phyloP scores from a whole-genome alignment of 1,140 invertebrate genomes.

The Cotesia vestalis region DNA sequence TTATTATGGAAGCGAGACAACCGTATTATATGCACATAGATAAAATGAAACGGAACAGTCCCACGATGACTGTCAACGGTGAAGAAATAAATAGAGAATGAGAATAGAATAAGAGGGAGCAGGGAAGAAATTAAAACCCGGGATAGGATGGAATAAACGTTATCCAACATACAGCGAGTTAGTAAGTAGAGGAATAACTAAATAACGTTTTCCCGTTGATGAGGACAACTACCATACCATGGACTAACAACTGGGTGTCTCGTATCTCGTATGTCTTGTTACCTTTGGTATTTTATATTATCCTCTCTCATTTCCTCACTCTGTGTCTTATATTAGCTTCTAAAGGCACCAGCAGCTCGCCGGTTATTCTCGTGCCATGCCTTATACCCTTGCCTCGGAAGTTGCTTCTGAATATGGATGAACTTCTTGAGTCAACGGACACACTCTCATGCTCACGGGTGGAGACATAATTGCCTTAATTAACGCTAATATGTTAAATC shows the following conservation, averaged over 20 bases:
- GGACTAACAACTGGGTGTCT: too few relatives aligned
- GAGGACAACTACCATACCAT: too few relatives aligned
- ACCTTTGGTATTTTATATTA: too few relatives aligned
- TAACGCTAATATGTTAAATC: conserved; percentile 67
- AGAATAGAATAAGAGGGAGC: neutral
- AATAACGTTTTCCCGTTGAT: too few relatives aligned
- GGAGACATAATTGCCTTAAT: conserved; percentile 66
- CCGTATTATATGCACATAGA: conserved; percentile 22
- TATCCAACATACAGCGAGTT: too few relatives aligned
- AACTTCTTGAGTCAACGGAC: conserved; percentile 54
- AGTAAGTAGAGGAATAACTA: too few relatives aligned
- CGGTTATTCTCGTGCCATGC: conserved; percentile 26
- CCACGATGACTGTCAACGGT: conserved; percentile 59
- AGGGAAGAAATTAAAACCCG: neutral
- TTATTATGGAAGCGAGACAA: conserved; percentile 40
- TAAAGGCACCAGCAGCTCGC: conserved; percentile 2
- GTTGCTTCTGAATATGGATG: conserved; percentile 64
- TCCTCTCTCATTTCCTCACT: conserved; percentile 1
- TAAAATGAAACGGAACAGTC: conserved; percentile 48
- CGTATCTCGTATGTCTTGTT: too few relatives aligned
- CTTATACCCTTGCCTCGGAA: conserved; percentile 53
- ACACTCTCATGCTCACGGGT: conserved; percentile 63
- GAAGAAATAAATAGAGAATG: conserved; percentile 14
- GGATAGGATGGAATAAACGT: too few relatives aligned
- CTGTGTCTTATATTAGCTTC: neutral